These are phyloP conservation scores for Oscheius sp. DNA, from an alignment of 1,140 invertebrate species.

Conservation along the genomic window DNA sequence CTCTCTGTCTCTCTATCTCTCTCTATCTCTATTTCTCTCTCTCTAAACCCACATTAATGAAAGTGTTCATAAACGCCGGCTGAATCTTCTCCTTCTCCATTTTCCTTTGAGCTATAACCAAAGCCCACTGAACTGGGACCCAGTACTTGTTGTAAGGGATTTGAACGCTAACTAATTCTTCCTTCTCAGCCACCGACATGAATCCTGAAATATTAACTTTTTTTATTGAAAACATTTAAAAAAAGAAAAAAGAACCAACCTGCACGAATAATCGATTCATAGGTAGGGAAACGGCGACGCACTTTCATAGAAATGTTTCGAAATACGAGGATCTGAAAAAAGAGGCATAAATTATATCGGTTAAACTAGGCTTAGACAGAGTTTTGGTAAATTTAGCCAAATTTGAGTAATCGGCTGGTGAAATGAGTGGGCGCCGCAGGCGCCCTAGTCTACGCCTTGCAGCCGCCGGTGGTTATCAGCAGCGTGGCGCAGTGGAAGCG, in stretches of 20 bases:
- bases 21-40: too few species aligned
- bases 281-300: conserved; percentile 51
- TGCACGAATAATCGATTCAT: conserved; percentile 54
- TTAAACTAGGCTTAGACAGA: too few species aligned
- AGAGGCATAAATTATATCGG: neutral
- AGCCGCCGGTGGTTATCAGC: too few species aligned
- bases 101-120: conserved; percentile 37
- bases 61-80: neutral
- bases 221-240: neutral
- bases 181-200: conserved; percentile 42
- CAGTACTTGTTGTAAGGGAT: conserved; percentile 51
- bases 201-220: conserved; percentile 43
- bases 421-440: too few species aligned
- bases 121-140: conserved; percentile 53
- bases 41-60: too few species aligned
- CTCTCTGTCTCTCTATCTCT: too few species aligned
- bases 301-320: conserved; percentile 58
- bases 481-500: conserved; percentile 96
- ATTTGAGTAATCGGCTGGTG: too few species aligned
- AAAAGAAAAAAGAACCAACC: conserved; percentile 29
- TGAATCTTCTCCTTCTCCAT: conserved; percentile 44
- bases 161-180: conserved; percentile 44
- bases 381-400: too few species aligned
- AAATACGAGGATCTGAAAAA: conserved; percentile 39
- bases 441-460: too few species aligned